Conservation (phyloP, 1,140 invertebrate genomes). For the Drosophila nikananu region DNA sequence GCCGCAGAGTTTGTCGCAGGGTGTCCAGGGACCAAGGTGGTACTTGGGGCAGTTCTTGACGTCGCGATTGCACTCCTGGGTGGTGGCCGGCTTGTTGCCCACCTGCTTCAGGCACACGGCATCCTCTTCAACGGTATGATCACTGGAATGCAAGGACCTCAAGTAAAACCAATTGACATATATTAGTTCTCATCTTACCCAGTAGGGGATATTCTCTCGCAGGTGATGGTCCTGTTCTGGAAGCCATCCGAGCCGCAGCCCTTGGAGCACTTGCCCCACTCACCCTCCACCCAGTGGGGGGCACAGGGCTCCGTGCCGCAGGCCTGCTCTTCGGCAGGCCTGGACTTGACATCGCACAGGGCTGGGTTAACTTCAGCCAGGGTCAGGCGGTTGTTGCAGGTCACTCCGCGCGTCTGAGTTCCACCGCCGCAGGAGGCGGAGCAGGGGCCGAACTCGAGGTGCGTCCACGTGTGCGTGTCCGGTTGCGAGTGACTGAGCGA, state of each 20-base stretch:
- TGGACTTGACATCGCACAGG: conserved; percentile 91
- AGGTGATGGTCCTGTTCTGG: conserved; percentile 90
- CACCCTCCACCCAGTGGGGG: conserved; percentile 92
- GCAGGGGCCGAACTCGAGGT: conserved; percentile 92
- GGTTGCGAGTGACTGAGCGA: conserved; percentile 88
- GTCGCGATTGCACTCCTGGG: conserved; percentile 90
- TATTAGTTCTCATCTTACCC: conserved; percentile 83
- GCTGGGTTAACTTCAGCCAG: conserved; percentile 89
- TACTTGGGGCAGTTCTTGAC: conserved; percentile 92
- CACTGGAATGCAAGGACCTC: conserved; percentile 17
- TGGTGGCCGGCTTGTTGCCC: conserved; percentile 89
- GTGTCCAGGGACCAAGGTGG: conserved; percentile 94
- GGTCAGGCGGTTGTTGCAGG: conserved; percentile 89
- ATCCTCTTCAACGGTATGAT: conserved; percentile 87
- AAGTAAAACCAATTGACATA: not conserved
- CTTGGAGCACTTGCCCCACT: conserved; percentile 94
- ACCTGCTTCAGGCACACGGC: conserved; percentile 89
- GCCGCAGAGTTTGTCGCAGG: conserved; percentile 95
- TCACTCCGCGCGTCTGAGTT: conserved; percentile 90
- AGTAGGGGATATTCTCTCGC: conserved; percentile 87
- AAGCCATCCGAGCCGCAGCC: conserved; percentile 92
- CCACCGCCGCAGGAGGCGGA: conserved; percentile 95
- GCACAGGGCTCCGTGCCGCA: conserved; percentile 93
- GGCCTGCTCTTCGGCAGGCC: conserved; percentile 89
- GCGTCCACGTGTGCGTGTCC: conserved; percentile 92